These are phyloP conservation scores for Acanthopleura granulata DNA, from an alignment of 2,888 invertebrate species.

Conservation along the genomic window DNA sequence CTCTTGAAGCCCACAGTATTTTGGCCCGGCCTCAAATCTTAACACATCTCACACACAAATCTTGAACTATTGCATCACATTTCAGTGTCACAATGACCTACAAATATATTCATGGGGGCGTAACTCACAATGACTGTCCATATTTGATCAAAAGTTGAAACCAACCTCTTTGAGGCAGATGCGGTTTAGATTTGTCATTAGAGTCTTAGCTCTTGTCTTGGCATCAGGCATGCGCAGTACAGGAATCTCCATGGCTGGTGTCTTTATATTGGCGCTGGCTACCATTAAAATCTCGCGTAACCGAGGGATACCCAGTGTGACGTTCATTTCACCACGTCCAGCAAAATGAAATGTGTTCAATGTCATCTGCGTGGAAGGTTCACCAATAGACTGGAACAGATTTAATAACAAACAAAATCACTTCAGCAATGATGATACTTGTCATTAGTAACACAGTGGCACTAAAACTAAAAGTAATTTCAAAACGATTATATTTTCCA, in stretches of 20 bases:
- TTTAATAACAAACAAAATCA: not conserved
- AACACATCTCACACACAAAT: too few species aligned
- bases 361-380: constrained; percentile 99
- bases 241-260: constrained; percentile 96
- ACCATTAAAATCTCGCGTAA: constrained; percentile 96
- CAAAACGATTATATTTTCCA: too few species aligned
- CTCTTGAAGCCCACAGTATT: too few species aligned
- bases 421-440: too few species aligned
- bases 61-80: too few species aligned
- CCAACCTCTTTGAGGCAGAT: constrained; percentile 81
- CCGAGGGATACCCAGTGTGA: constrained; percentile 98
- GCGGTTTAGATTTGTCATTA: constrained; percentile 81
- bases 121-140: too few species aligned
- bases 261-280: constrained; percentile 92
- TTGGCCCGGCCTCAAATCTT: too few species aligned
- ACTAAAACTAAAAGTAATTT: too few species aligned
- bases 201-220: constrained; percentile 75
- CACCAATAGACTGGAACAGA: constrained; percentile 84
- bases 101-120: too few species aligned
- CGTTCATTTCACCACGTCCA: constrained; percentile 99
- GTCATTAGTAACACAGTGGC: too few species aligned
- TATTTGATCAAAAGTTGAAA: too few species aligned
- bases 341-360: constrained; percentile 99
- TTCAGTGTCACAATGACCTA: too few species aligned
- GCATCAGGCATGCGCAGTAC: constrained; percentile 73